These are phyloP conservation scores for Ormyrus pomaceus DNA, from an alignment of 2,888 invertebrate genomes.

Conservation along the genomic window DNA sequence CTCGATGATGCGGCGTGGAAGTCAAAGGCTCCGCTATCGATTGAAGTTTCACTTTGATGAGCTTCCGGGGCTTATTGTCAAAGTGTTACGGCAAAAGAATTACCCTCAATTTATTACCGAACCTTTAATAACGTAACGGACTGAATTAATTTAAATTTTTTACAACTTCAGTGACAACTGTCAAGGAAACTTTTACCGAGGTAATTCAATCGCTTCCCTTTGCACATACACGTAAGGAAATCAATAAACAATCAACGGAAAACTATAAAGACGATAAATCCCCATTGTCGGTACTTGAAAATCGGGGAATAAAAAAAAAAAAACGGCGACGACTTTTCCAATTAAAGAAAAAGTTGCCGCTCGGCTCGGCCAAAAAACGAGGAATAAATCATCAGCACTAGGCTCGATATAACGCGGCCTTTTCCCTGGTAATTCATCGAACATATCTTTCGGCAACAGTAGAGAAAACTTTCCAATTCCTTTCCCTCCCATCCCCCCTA, in stretches of 20 bases:
- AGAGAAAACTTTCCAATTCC: slow-evolving; percentile 42
- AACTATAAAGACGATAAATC: too few species aligned
- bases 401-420: not conserved
- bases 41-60: not conserved
- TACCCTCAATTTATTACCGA: too few species aligned
- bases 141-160: too few species aligned
- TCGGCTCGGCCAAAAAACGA: slow-evolving; percentile 24
- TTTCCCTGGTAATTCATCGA: slow-evolving; percentile 46
- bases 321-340: slow-evolving; percentile 30
- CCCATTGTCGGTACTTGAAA: not conserved
- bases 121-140: too few species aligned
- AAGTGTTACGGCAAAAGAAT: too few species aligned
- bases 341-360: slow-evolving; percentile 46
- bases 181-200: too few species aligned
- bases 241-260: too few species aligned
- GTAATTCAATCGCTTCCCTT: too few species aligned
- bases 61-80: not conserved
- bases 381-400: slow-evolving; percentile 38
- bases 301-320: not conserved
- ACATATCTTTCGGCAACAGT: slow-evolving; percentile 36
- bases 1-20: slow-evolving; percentile 1
- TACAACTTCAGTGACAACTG: too few species aligned
- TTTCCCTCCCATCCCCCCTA: not conserved
- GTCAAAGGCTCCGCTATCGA: not conserved
- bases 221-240: too few species aligned